Evolutionary conservation across 2,113 vertebrate species (phyloP).

Genomic region (Oncorhynchus mykiss): DNA sequence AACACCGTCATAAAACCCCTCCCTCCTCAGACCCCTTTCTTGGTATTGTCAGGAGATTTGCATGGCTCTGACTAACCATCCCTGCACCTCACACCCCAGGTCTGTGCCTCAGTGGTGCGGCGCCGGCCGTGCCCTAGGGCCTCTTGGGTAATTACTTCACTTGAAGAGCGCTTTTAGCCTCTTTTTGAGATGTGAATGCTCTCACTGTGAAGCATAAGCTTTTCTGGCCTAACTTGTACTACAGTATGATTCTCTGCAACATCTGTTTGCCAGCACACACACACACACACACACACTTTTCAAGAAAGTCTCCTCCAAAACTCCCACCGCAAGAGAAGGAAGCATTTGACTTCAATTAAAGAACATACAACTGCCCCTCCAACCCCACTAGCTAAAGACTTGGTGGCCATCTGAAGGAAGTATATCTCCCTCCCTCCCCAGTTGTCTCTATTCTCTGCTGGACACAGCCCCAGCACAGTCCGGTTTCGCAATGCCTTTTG

Average conservation of each 20-base stretch:
- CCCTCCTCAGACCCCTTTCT: constrained; percentile 37
- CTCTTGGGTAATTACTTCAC: constrained; percentile 75
- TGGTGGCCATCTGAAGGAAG: constrained; percentile 23
- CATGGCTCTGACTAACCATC: constrained; percentile 61
- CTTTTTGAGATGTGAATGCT: constrained; percentile 61
- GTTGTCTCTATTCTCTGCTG: constrained; percentile 33
- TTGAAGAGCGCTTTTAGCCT: constrained; percentile 63
- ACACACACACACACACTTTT: constrained; percentile 34
- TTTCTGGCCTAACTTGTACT: constrained; percentile 10
- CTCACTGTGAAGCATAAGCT: constrained; percentile 53
- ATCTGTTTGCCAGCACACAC: constrained; percentile 63
- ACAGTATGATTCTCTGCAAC: constrained; percentile 50
- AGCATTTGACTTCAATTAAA: constrained; percentile 41
- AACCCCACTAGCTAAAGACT: constrained; percentile 16
- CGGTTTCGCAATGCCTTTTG: constrained; percentile 52
- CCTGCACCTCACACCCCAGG: constrained; percentile 64
- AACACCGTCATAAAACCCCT: not conserved
- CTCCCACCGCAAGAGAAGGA: constrained; percentile 17
- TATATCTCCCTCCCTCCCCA: constrained; percentile 26
- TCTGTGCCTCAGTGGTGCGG: constrained; percentile 48
- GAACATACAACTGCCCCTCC: constrained; percentile 24
- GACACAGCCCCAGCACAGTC: constrained; percentile 20
- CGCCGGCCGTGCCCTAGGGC: constrained; percentile 44
- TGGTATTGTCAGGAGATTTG: constrained; percentile 64
- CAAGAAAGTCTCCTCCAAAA: constrained; percentile 46